A percentile compares a stretch with the other conserved stretches of the same genome.
Conservation (phyloP, 2,888 invertebrate species). For the Mesorhabditis spiculigera region DNA sequence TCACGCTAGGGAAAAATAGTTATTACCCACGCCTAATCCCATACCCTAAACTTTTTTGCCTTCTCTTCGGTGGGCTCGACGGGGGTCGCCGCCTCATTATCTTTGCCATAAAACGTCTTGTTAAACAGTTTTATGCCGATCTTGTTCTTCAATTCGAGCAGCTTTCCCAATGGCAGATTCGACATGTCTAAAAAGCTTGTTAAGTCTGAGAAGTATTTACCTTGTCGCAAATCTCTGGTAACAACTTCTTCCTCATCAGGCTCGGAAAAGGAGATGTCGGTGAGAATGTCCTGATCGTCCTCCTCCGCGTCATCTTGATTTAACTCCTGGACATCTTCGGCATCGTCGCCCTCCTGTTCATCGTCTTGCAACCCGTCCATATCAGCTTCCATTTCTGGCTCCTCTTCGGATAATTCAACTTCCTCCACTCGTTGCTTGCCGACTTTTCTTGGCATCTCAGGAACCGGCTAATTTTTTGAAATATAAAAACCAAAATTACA, state of each 20-base stretch:
- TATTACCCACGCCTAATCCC: not conserved
- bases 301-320: not conserved
- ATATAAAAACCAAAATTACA: too few species aligned
- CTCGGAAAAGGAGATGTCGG: not conserved
- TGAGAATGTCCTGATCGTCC: not conserved
- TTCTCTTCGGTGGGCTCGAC: not conserved
- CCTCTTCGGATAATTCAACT: too few species aligned
- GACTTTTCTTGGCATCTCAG: too few species aligned
- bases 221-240: slow-evolving; percentile 17
- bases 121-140: slow-evolving; percentile 47
- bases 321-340: too few species aligned
- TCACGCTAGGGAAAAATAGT: slow-evolving; percentile 16
- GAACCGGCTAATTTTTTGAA: too few species aligned
- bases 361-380: too few species aligned
- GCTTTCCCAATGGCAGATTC: slow-evolving; percentile 40
- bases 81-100: slow-evolving; percentile 10
- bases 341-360: too few species aligned
- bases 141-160: slow-evolving; percentile 40
- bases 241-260: slow-evolving; percentile 15
- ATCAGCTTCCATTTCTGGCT: too few species aligned
- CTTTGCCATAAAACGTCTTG: slow-evolving; percentile 35
- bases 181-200: slow-evolving; percentile 29
- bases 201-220: slow-evolving; percentile 21
- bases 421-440: too few species aligned
- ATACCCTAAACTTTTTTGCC: not conserved